Conservation (phyloP, 2,113 vertebrate species). For the Cyanistes caeruleus region DNA sequence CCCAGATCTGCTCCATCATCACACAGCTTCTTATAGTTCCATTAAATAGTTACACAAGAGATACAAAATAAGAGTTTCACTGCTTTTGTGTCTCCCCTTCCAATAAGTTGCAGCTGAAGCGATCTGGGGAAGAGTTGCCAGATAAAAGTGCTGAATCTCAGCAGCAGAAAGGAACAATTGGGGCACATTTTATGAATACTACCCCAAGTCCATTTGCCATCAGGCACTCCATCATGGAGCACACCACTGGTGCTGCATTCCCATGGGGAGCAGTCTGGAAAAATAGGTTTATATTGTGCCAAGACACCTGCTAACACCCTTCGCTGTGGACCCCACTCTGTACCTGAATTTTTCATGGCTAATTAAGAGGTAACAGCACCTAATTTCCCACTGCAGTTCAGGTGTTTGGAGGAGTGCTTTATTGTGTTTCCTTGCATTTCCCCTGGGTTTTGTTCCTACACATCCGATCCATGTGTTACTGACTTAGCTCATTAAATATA, state of each 20-base stretch:
- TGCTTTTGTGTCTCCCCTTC: not conserved
- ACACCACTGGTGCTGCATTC: not conserved
- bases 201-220: not conserved
- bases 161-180: not conserved
- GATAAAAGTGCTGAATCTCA: not conserved
- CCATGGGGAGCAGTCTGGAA: not conserved
- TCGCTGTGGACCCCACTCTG: not conserved
- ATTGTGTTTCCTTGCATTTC: not conserved
- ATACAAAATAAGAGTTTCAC: not conserved
- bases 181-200: not conserved
- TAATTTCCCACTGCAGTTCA: conserved; percentile 19
- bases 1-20: not conserved
- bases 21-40: not conserved
- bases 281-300: not conserved
- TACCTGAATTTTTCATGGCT: conserved; percentile 39
- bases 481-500: conserved; percentile 41
- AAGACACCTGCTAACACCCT: conserved; percentile 33
- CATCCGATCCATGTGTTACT: not conserved
- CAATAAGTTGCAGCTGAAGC: not conserved
- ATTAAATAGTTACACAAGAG: not conserved
- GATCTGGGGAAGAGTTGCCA: not conserved
- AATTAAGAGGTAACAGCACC: conserved; percentile 55
- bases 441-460: conserved; percentile 42
- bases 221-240: not conserved
- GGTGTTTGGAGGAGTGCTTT: not conserved